Evolutionary conservation across 2,113 vertebrate species (phyloP).

Genomic region (Antechinus flavipes): DNA sequence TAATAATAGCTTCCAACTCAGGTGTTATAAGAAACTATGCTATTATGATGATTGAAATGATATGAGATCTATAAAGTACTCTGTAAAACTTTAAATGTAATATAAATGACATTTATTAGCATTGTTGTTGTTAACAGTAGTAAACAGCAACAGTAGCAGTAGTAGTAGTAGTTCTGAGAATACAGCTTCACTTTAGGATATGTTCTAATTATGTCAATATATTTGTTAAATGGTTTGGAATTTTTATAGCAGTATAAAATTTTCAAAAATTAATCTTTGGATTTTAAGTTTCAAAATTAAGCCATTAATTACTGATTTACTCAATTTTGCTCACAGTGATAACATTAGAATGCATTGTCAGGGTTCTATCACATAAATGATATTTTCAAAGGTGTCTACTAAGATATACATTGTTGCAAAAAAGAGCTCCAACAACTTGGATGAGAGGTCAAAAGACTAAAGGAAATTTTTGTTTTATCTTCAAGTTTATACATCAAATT

Average conservation of each 20-base stretch:
- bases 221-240: not conserved
- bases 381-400: slow-evolving; percentile 1
- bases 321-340: slow-evolving; percentile 6
- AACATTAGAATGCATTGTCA: slow-evolving; percentile 32
- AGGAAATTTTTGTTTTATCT: slow-evolving; percentile 54
- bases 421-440: slow-evolving; percentile 43
- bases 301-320: not conserved
- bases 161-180: no score
- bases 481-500: not conserved
- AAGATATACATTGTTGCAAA: slow-evolving; percentile 3
- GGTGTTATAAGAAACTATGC: not conserved
- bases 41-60: not conserved
- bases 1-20: not conserved
- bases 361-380: not conserved
- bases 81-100: not conserved
- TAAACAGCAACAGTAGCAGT: no score
- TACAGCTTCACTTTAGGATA: not conserved
- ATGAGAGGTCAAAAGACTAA: slow-evolving; percentile 4
- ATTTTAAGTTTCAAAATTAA: not conserved
- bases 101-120: not conserved
- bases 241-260: not conserved
- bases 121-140: not conserved
- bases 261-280: not conserved
- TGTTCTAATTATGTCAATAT: not conserved
- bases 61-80: not conserved